A percentile compares a stretch with the other conserved stretches of the same genome.
Conservation (phyloP, 1,140 invertebrate species). For the Calycopis cecrops region DNA sequence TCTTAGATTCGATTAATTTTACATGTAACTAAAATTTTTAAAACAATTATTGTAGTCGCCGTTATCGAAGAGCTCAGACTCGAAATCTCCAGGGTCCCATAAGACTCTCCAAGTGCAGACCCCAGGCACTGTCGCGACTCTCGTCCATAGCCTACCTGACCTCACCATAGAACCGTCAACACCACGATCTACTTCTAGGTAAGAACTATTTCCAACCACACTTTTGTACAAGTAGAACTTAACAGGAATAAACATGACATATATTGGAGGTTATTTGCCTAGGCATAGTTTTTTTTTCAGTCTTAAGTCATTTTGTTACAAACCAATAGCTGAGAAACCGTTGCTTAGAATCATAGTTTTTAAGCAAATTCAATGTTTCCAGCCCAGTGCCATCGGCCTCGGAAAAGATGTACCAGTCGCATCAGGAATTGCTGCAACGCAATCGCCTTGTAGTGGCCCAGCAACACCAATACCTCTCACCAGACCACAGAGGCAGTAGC, state of each 20-base stretch:
- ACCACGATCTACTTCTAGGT: slow-evolving; percentile 27
- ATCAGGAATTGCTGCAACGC: slow-evolving; percentile 40
- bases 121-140: slow-evolving; percentile 74
- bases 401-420: slow-evolving; percentile 45
- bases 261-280: too few species aligned
- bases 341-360: background rate
- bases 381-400: slow-evolving; percentile 42
- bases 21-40: too few species aligned
- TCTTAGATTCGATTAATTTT: too few species aligned
- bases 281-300: too few species aligned
- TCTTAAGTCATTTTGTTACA: too few species aligned
- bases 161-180: slow-evolving; percentile 45
- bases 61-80: slow-evolving; percentile 19
- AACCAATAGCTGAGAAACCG: too few species aligned
- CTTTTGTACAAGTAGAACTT: too few species aligned
- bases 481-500: slow-evolving; percentile 68
- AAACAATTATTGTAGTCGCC: slow-evolving; percentile 4
- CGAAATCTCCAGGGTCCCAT: slow-evolving; percentile 21
- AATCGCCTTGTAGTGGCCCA: slow-evolving; percentile 34
- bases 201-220: too few species aligned
- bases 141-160: slow-evolving; percentile 66
- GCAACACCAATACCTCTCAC: slow-evolving; percentile 55
- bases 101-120: slow-evolving; percentile 87
- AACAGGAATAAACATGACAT: too few species aligned
- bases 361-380: slow-evolving; percentile 2